phyloP scores from a whole-genome alignment of 2,888 invertebrate species.

The Laothoe populi region DNA sequence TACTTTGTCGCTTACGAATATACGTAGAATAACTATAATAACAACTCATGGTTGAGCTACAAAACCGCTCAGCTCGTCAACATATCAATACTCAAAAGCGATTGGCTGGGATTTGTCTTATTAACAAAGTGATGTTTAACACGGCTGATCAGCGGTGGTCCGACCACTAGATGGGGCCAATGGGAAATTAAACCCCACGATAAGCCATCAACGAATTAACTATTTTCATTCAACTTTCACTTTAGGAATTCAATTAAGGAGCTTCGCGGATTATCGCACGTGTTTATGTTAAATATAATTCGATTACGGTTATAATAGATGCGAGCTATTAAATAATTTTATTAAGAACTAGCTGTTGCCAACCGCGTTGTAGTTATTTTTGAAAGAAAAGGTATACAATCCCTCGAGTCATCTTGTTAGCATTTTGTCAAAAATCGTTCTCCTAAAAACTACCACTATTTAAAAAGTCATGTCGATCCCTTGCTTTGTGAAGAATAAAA shows the following conservation, averaged over 20 bases:
- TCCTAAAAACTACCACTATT: too few species aligned
- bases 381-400: too few species aligned
- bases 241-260: neutral
- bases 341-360: too few species aligned
- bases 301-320: conserved; percentile 1
- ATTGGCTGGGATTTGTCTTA: conserved; percentile 46
- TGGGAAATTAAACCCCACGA: conserved; percentile 34
- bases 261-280: neutral
- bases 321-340: neutral
- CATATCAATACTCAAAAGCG: conserved; percentile 35
- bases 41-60: too few species aligned
- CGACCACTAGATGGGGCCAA: conserved; percentile 35
- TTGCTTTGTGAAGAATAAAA: too few species aligned
- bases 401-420: too few species aligned
- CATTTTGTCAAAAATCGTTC: too few species aligned
- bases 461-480: too few species aligned
- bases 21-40: too few species aligned
- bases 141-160: conserved; percentile 14
- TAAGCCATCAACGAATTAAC: conserved; percentile 16
- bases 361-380: too few species aligned
- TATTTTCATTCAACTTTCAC: conserved; percentile 24
- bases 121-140: conserved; percentile 37
- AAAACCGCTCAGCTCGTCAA: neutral
- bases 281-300: neutral
- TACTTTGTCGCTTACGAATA: too few species aligned